Percentiles rank a stretch among this genome's conserved stretches.
These are phyloP conservation scores for Caenorhabditis afra DNA, from an alignment of 2,888 invertebrate species.

Conservation along the genomic window DNA sequence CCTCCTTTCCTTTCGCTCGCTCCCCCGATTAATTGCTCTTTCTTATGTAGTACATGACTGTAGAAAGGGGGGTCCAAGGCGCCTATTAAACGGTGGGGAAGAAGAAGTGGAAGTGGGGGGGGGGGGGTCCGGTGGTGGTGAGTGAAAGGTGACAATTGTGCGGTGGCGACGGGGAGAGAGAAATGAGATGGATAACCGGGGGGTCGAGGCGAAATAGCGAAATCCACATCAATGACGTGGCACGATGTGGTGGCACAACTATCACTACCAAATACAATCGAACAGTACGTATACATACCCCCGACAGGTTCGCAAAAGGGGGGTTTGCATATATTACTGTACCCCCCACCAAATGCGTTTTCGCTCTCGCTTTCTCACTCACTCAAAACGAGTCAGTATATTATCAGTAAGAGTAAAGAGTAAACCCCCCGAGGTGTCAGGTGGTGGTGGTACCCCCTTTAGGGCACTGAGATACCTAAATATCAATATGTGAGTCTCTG, in stretches of 20 bases:
- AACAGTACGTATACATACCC: too few species aligned
- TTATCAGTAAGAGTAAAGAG: not conserved
- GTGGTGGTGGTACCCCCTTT: too few species aligned
- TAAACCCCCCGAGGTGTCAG: too few species aligned
- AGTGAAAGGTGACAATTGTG: not conserved
- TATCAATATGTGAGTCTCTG: constrained; percentile 23
- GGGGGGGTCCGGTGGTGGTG: constrained; percentile 25
- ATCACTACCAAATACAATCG: not conserved
- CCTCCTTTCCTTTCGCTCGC: too few species aligned
- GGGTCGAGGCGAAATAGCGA: too few species aligned
- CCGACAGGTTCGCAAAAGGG: not conserved
- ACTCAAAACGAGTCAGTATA: too few species aligned
- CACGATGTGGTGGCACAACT: too few species aligned
- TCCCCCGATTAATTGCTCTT: constrained; percentile 49
- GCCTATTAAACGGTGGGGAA: constrained; percentile 30
- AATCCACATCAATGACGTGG: too few species aligned
- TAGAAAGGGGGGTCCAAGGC: not conserved
- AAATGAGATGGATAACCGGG: not conserved
- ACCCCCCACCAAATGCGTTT: too few species aligned
- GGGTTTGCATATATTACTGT: constrained; percentile 50
- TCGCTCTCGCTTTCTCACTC: not conserved
- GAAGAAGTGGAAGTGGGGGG: too few species aligned
- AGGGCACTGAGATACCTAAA: constrained; percentile 26
- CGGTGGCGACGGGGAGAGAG: constrained; percentile 1
- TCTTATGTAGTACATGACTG: constrained; percentile 8